These are phyloP conservation scores for Gobius niger DNA, from an alignment of 2,113 vertebrate species.

Conservation along the genomic window DNA sequence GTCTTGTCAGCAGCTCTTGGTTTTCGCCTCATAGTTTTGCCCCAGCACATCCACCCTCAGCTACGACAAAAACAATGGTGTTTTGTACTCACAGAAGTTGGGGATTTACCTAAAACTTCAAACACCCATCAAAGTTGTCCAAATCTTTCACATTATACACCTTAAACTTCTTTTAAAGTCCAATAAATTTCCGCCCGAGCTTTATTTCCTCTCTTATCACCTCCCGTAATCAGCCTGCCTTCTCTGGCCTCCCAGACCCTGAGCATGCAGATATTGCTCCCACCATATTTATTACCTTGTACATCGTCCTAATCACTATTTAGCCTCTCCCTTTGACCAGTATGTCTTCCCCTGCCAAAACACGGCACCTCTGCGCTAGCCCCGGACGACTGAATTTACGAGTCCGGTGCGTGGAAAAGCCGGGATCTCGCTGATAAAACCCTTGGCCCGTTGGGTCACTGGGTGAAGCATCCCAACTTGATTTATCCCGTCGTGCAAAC, in stretches of 20 bases:
- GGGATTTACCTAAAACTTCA: no score
- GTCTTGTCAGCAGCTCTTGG: no score
- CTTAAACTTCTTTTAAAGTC: not conserved
- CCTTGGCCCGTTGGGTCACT: slow-evolving; percentile 52
- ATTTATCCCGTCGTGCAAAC: slow-evolving; percentile 75
- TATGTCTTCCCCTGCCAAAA: slow-evolving; percentile 62
- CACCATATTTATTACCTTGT: slow-evolving; percentile 52
- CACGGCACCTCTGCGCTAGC: slow-evolving; percentile 59
- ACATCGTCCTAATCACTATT: slow-evolving; percentile 44
- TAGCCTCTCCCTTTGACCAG: slow-evolving; percentile 55
- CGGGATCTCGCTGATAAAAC: slow-evolving; percentile 74
- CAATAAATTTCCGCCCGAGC: not conserved
- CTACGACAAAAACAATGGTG: no score
- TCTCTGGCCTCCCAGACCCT: slow-evolving; percentile 21
- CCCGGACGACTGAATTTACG: slow-evolving; percentile 69
- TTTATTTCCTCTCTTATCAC: slow-evolving; percentile 26
- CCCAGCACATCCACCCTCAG: no score
- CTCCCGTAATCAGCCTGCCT: slow-evolving; percentile 24
- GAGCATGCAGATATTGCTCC: slow-evolving; percentile 19
- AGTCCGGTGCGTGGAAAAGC: slow-evolving; percentile 61
- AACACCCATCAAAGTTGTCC: no score
- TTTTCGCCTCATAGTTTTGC: no score
- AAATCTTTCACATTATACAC: not conserved
- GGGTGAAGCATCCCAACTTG: slow-evolving; percentile 74
- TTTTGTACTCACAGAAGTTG: no score